Evolutionary conservation across 2,888 invertebrate species (phyloP), one percentile per base, ranked within the genome.

Genomic region (Oscheius sp.): DNA sequence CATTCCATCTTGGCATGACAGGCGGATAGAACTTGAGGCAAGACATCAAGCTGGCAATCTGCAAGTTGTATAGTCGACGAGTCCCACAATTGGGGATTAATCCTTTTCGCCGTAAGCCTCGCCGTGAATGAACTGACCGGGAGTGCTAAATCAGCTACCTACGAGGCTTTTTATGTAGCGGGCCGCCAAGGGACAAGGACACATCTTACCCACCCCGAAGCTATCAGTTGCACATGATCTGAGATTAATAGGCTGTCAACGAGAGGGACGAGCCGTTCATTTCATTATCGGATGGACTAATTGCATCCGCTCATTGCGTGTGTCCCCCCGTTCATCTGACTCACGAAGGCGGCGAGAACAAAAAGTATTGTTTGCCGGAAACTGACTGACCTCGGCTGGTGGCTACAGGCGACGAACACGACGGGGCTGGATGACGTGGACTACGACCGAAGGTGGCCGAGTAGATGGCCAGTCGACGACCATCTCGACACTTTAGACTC

Each of bases 391-490:
- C 66, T 52, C 66, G 21, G 46, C 27, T 52, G n/a, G 66, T 25
- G 35, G 52, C 27, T 18, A 66, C 66, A 52, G 52, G 18, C 29
- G 66, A 52, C 29, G 66, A 52, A 52, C 66, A 66, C 21, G 27
- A 27, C 9, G 66, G 66, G 7, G 66, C 27, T 18, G 66, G 66
- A 27, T 49, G 52, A 23, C 66, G 66, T n/a, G 52, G 27, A 49
- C 66, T 66, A 1, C 95, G 92, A 6, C 96, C 96, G 89, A 94
- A 96, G 90, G 93, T 93, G 46, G 96, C 95, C 55, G 95, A 95
- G 91, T 94, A 95, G 88, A 97, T 93, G 70, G 95, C 95, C 69
- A 97, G 93, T 93, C 89, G 94, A 93, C 63, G 93, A 93, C 90
- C 93, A 93, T 83, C 80, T n/a, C 78, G 69, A 90, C 96, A 96